Evolutionary conservation across 1,140 invertebrate genomes (phyloP).

Genomic region (Magallana angulata): DNA sequence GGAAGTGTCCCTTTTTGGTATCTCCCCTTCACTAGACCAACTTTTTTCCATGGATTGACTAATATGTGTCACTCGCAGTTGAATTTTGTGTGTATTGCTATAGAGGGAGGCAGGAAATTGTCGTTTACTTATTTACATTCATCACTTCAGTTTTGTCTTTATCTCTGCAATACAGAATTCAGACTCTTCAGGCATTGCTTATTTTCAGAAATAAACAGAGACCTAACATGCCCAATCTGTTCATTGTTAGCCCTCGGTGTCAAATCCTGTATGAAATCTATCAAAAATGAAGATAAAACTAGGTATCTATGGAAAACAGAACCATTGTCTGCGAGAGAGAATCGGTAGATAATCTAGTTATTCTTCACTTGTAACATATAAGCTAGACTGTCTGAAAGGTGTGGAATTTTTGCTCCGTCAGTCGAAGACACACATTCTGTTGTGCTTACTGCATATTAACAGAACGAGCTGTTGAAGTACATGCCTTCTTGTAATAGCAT

Average conservation of each 20-base stretch:
- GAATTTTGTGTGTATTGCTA: constrained; percentile 24
- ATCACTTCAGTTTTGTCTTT: constrained; percentile 21
- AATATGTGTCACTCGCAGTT: neutral
- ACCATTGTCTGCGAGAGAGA: neutral
- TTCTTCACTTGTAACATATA: neutral
- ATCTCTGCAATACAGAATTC: constrained; percentile 14
- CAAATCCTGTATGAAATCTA: neutral
- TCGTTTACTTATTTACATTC: constrained; percentile 6
- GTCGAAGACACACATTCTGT: neutral
- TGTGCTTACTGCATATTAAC: neutral
- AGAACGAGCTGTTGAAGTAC: neutral
- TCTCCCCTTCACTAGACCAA: neutral
- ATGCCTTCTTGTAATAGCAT: too few relatives aligned
- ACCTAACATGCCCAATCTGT: constrained; percentile 10
- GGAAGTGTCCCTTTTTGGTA: constrained; percentile 1
- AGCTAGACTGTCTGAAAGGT: neutral
- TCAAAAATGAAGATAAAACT: neutral
- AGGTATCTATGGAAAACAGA: neutral
- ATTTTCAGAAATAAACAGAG: constrained; percentile 32
- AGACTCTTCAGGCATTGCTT: neutral
- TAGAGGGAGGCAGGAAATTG: constrained; percentile 29
- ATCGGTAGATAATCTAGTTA: neutral
- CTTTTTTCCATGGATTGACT: constrained; percentile 2
- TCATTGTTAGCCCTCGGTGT: neutral
- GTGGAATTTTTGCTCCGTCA: neutral